Evolutionary conservation across 92 coral and sea anemone genomes (phyloP).

Genomic region (Galaxea fascicularis): DNA sequence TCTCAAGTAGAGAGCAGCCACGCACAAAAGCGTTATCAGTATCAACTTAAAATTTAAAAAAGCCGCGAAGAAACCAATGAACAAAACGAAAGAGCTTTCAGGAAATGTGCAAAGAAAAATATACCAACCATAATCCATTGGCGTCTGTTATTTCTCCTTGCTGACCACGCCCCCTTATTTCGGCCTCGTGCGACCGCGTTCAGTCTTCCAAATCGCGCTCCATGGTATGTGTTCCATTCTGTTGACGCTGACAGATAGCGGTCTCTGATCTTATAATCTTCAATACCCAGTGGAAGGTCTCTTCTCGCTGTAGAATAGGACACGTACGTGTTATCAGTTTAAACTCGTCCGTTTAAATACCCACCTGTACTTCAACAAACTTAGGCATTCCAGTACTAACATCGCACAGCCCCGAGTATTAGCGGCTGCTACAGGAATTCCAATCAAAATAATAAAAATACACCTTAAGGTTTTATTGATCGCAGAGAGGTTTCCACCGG

Average conservation of each 20-base stretch:
- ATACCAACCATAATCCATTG: constrained; percentile 82
- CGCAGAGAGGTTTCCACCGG: too few species aligned
- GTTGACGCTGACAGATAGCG: constrained; percentile 69
- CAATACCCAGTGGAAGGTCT: constrained; percentile 74
- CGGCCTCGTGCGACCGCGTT: constrained; percentile 61
- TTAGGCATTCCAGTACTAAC: too few species aligned
- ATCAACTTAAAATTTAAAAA: too few species aligned
- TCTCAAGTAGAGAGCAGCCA: too few species aligned
- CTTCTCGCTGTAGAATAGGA: constrained; percentile 38
- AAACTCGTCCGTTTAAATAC: neutral
- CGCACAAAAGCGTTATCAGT: too few species aligned
- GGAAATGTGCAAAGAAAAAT: neutral
- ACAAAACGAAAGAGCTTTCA: neutral
- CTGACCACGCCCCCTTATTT: constrained; percentile 87
- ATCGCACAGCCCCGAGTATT: too few species aligned
- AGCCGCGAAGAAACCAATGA: neutral
- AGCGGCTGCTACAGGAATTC: too few species aligned
- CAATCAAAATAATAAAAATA: too few species aligned
- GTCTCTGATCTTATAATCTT: constrained; percentile 56
- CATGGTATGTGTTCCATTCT: constrained; percentile 78
- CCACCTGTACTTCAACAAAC: too few species aligned
- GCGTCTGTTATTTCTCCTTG: constrained; percentile 68
- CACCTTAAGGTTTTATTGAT: too few species aligned
- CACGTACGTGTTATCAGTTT: neutral
- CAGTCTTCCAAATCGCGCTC: constrained; percentile 74